A percentile compares a stretch with the other conserved stretches of the same genome.
Evolutionary conservation across 2,888 invertebrate genomes (phyloP).

Genomic region (Tenthredo scrophulariae): DNA sequence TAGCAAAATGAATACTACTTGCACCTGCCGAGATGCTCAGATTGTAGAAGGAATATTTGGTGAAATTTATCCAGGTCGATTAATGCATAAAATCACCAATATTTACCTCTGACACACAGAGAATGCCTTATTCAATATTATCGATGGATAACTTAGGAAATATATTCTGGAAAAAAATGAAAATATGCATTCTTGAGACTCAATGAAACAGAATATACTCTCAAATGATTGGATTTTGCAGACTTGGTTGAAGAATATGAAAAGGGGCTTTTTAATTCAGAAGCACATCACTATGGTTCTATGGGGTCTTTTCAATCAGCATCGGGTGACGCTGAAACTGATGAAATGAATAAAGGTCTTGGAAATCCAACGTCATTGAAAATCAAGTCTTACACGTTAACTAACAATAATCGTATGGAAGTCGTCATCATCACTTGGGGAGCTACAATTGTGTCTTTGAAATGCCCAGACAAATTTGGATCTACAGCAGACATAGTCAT

Average conservation of each 20-base stretch:
- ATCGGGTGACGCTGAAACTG: conserved; percentile 18
- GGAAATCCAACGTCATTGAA: conserved; percentile 29
- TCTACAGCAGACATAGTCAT: conserved; percentile 87
- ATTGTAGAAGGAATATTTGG: conserved; percentile 70
- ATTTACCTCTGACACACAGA: neutral
- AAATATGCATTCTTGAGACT: neutral
- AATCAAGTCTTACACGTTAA: conserved; percentile 81
- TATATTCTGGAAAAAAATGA: neutral
- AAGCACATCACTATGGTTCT: neutral
- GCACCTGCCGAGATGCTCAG: conserved; percentile 64
- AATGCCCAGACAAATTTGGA: conserved; percentile 87
- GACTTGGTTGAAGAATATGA: neutral
- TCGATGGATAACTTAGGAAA: neutral
- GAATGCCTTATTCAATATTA: neutral
- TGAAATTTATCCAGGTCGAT: conserved; percentile 63
- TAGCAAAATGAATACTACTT: conserved; percentile 52
- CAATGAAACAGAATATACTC: neutral
- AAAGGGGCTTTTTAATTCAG: neutral
- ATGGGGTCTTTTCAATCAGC: conserved; percentile 30
- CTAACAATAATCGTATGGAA: conserved; percentile 83
- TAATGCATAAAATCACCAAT: neutral
- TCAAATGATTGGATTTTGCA: neutral
- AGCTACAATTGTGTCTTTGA: conserved; percentile 88
- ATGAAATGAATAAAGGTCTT: neutral
- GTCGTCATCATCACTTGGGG: conserved; percentile 88